These are phyloP conservation scores for Carettochelys insculpta DNA, from an alignment of 2,113 vertebrate genomes.

Conservation along the genomic window DNA sequence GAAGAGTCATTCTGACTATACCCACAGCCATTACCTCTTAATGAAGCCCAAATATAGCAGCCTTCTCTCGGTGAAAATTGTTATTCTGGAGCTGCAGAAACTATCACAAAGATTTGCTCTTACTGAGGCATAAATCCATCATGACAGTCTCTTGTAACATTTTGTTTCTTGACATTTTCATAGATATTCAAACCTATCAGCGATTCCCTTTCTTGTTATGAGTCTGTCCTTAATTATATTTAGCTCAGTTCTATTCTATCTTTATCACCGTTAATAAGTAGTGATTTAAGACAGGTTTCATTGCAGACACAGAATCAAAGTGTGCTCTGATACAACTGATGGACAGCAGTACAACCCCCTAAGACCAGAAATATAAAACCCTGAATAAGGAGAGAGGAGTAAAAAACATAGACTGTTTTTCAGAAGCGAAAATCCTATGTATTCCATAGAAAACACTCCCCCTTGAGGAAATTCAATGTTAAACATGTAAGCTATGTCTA, in stretches of 20 bases:
- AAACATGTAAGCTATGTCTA: no score
- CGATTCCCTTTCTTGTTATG: background rate
- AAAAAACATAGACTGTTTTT: background rate
- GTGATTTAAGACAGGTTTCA: background rate
- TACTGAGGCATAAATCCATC: background rate
- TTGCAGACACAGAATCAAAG: background rate
- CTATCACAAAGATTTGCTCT: background rate
- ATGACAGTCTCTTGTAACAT: background rate
- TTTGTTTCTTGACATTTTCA: accelerated
- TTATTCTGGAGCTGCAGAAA: background rate
- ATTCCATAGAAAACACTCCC: constrained; percentile 1
- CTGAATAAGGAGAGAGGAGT: background rate
- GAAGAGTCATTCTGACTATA: background rate
- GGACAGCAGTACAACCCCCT: background rate
- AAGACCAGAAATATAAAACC: background rate
- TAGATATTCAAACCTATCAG: background rate
- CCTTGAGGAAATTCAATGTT: constrained; percentile 31
- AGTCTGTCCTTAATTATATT: background rate
- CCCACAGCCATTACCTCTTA: background rate
- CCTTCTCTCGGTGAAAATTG: background rate
- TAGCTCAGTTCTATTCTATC: background rate
- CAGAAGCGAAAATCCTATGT: background rate
- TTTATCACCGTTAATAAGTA: background rate
- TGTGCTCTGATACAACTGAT: background rate
- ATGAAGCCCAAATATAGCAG: background rate